These are phyloP conservation scores for Vulpes ferrilata DNA, from an alignment of 2,113 vertebrate genomes.

Conservation along the genomic window DNA sequence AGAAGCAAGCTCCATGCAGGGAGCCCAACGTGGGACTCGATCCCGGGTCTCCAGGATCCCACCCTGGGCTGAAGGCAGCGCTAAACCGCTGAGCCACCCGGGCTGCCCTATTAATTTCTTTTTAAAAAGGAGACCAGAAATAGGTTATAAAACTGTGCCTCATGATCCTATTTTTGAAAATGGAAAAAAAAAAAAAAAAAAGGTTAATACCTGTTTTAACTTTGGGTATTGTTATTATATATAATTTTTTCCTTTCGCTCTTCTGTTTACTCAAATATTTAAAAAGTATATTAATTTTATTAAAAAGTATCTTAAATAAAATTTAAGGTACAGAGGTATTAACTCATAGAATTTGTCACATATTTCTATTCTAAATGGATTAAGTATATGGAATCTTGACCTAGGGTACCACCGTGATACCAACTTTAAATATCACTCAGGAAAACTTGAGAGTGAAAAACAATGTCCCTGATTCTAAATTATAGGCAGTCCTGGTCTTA, in stretches of 20 bases:
- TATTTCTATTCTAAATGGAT: background rate
- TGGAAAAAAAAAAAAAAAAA: background rate
- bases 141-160: background rate
- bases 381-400: background rate
- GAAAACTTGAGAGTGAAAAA: background rate
- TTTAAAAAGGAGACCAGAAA: background rate
- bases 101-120: background rate
- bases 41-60: no score
- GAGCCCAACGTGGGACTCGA: no score
- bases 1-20: no score
- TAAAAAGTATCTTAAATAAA: conserved; percentile 17
- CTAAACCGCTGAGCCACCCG: no score
- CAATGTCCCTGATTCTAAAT: background rate
- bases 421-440: background rate
- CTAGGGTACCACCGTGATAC: background rate
- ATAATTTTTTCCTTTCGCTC: background rate
- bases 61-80: no score
- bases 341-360: background rate
- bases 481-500: background rate
- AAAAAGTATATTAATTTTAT: background rate
- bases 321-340: background rate
- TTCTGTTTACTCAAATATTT: conserved; percentile 22
- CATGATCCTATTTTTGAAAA: background rate
- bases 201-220: background rate
- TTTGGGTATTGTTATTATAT: background rate